A percentile compares a stretch with the other conserved stretches of the same genome.
Conservation (phyloP, 2,797 vertebrate genomes). For the Capromys pilorides region DNA sequence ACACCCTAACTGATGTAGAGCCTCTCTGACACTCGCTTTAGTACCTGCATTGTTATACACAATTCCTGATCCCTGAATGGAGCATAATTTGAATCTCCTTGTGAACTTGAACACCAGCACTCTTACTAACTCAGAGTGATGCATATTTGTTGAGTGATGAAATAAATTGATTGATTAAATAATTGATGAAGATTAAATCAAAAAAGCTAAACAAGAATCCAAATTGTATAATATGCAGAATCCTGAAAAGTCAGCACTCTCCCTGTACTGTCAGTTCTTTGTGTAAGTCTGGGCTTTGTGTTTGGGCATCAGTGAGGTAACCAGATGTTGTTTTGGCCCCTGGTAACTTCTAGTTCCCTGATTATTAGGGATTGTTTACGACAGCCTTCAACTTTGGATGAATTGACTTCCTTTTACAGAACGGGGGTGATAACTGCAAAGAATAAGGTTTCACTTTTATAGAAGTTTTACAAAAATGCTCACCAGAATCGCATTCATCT, state of each 20-base stretch:
- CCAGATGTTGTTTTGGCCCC: neutral
- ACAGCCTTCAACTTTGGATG: neutral
- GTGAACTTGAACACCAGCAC: neutral
- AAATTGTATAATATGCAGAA: too few species aligned
- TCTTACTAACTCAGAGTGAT: neutral
- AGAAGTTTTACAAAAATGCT: neutral
- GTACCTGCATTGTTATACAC: neutral
- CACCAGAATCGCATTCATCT: neutral
- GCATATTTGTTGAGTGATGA: neutral
- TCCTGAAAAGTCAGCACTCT: neutral
- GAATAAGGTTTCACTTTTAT: neutral
- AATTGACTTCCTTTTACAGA: neutral
- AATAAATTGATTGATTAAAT: neutral
- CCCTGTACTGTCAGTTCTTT: neutral
- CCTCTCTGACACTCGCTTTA: too few species aligned
- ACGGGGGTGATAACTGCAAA: neutral
- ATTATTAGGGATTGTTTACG: neutral
- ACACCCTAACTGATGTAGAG: neutral
- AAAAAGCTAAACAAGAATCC: neutral
- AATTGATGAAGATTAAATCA: neutral
- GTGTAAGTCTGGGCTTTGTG: fast-evolving
- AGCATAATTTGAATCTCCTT: neutral
- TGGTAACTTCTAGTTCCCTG: neutral
- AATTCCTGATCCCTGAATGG: too few species aligned
- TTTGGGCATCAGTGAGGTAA: neutral